phyloP scores from a whole-genome alignment of 1,140 invertebrate species.

The Pygmarrhopalites habei region DNA sequence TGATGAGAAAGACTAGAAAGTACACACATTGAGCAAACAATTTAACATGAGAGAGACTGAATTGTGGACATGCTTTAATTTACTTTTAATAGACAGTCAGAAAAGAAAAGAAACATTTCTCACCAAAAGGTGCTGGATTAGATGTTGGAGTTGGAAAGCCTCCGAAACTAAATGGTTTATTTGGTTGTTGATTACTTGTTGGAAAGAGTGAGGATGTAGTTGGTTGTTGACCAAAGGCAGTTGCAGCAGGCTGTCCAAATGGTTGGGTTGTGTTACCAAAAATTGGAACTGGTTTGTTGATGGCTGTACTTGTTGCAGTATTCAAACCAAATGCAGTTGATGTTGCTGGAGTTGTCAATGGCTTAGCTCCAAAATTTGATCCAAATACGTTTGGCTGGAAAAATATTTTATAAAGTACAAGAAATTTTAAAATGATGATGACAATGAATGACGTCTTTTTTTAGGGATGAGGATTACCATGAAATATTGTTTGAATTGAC shows the following conservation, averaged over 20 bases:
- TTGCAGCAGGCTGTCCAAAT: constrained; percentile 48
- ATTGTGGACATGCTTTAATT: no score
- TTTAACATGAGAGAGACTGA: no score
- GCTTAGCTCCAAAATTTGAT: constrained; percentile 32
- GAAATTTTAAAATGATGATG: no score
- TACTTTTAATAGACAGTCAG: no score
- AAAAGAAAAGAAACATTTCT: no score
- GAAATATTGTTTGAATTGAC: no score
- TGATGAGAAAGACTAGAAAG: no score
- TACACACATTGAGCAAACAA: no score
- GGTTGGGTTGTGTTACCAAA: constrained; percentile 44
- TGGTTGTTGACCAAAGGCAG: constrained; percentile 42
- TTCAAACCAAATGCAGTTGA: constrained; percentile 27
- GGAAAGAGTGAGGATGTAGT: constrained; percentile 45
- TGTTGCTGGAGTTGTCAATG: constrained; percentile 26
- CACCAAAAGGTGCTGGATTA: constrained; percentile 12
- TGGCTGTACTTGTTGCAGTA: constrained; percentile 23
- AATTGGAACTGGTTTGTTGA: constrained; percentile 30
- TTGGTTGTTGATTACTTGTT: constrained; percentile 36
- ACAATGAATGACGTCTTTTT: no score
- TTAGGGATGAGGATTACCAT: no score
- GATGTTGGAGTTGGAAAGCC: constrained; percentile 40
- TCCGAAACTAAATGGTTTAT: constrained; percentile 44
- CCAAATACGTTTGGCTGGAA: constrained; percentile 21
- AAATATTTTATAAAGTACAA: no score